Evolutionary conservation across 2,888 invertebrate species (phyloP), one percentile per base, ranked within the genome.

Genomic region (Clusia tigrina): DNA sequence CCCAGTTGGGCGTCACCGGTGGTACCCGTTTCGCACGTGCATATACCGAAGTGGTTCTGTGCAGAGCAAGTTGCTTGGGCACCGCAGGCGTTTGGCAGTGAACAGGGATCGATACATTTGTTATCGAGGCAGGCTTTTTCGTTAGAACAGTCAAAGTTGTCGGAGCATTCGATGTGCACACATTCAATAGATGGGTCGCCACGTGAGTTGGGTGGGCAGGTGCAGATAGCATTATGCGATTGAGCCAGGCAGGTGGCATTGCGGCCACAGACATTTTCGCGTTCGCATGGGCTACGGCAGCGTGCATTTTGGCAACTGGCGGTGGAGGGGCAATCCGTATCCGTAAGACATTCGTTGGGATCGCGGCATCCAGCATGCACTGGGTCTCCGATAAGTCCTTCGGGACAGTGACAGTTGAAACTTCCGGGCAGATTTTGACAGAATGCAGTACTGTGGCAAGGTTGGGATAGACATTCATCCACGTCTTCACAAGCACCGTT

Each of bases 1-100:
- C 95, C 95, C 66, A 94, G 86, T 65, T 91, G 90, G 12, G 95
- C 92, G 83, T 95, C 93, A 24, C 95, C 95, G 1, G 94, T 94
- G 68, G 89, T 91, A 52, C 95, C 95, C 23, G 92, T 87, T 71
- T 90, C 87, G 79, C 96, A 96, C n/a, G 89, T 87, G 78, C 96
- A 96, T 38, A 92, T 86, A 1, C 92, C 92, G 54, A 91, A 88
- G 75, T 95, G 95, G 80, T 92, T 92, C 68, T 87, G 86, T 0
- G 93, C 87, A 1, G 87, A 83, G 77, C 95, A 95, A 62, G 89
- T 87, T 0, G 94, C 91, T 77, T 91, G 90, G 67, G 88, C 87
- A 0, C 95, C 95, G 74, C 95, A 95, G 1, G 93, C 92, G 68
- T 94, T 92, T 1, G 90, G 87, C 65, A 94, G 85, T 10, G 88